These are phyloP conservation scores for Carposina sasakii DNA, from an alignment of 1,140 invertebrate species.

Conservation along the genomic window DNA sequence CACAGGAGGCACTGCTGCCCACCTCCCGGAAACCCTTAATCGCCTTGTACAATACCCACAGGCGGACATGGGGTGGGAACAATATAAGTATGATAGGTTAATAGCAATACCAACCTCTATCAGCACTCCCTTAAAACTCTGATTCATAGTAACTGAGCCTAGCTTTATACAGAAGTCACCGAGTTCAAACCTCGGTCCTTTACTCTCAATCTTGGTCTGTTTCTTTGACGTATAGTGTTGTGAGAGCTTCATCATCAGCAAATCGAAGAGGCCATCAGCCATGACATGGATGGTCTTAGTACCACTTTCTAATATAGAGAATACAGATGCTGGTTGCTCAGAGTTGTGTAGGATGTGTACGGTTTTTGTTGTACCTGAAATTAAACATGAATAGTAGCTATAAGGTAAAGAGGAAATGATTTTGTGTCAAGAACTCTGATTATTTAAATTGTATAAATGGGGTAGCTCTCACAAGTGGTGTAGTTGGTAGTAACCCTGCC, in stretches of 20 bases:
- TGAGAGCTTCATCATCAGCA: constrained; percentile 91
- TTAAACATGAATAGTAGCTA: not conserved
- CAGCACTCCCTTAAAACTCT: constrained; percentile 95
- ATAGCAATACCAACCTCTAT: constrained; percentile 86
- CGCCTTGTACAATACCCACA: too few relatives aligned
- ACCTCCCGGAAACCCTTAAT: too few relatives aligned
- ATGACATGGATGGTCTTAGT: constrained; percentile 89
- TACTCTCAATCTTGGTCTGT: constrained; percentile 90
- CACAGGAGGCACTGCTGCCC: too few relatives aligned
- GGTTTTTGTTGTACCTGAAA: constrained; percentile 77
- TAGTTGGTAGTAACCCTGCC: too few relatives aligned
- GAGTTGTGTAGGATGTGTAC: constrained; percentile 96
- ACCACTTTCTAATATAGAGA: constrained; percentile 91
- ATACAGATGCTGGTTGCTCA: constrained; percentile 95
- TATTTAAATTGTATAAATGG: too few relatives aligned
- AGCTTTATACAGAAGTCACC: constrained; percentile 96
- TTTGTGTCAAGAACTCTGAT: too few relatives aligned
- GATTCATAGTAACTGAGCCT: constrained; percentile 92
- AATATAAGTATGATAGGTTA: too few relatives aligned
- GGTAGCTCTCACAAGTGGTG: too few relatives aligned
- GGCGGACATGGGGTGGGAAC: too few relatives aligned
- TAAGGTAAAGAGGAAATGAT: too few relatives aligned
- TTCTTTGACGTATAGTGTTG: constrained; percentile 92
- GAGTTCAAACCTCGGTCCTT: constrained; percentile 93
- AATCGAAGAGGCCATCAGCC: constrained; percentile 92